These are phyloP conservation scores for Zoanthus sociatus DNA, from an alignment of 92 coral and sea anemone genomes.

Conservation along the genomic window DNA sequence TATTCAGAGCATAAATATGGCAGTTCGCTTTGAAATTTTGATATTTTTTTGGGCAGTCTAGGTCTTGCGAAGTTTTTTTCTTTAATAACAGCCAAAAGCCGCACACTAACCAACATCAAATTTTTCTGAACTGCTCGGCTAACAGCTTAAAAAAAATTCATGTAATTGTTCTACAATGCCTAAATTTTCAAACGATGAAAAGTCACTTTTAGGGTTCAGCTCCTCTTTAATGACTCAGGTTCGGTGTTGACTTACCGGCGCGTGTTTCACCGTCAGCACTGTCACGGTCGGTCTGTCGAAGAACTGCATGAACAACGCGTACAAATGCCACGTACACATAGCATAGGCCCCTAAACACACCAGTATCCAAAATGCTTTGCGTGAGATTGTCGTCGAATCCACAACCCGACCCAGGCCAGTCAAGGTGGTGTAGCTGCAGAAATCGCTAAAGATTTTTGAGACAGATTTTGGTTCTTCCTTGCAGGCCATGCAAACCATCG, in stretches of 20 bases:
- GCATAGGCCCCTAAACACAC: constrained; percentile 58
- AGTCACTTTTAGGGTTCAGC: no score
- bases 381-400: constrained; percentile 40
- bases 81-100: no score
- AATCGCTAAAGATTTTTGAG: constrained; percentile 22
- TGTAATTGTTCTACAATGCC: no score
- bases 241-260: constrained; percentile 22
- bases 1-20: no score
- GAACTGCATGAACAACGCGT: constrained; percentile 32
- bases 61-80: no score
- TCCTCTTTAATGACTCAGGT: no score
- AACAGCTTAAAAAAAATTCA: no score
- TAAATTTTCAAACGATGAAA: no score
- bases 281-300: constrained; percentile 57
- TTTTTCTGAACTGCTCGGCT: no score
- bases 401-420: constrained; percentile 47
- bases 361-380: constrained; percentile 60
- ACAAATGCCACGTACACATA: constrained; percentile 55
- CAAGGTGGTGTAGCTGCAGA: constrained; percentile 46
- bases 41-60: no score
- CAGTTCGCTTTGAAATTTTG: no score
- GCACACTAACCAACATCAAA: no score
- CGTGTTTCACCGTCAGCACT: constrained; percentile 50
- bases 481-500: background rate
- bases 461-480: constrained; percentile 36